Base-by-base conservation (phyloP, 1,140 invertebrate species). In the Drosophila bocqueti region DNA sequence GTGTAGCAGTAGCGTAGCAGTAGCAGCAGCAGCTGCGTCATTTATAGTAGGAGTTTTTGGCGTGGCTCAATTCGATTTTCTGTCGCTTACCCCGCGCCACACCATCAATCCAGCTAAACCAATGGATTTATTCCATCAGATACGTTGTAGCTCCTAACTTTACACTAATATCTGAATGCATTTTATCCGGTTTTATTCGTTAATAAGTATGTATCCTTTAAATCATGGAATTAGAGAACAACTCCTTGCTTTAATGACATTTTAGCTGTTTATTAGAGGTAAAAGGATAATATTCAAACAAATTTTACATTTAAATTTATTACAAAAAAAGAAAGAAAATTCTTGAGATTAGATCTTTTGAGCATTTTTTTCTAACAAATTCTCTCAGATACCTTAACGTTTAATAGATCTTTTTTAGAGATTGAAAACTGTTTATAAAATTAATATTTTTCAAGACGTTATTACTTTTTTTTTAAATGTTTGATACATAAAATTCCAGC, bases 11-110 rank as follows among this genome's bases (percentile, higher is more conserved):
- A n/a, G n/a, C n/a, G 58, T 31, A 36, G 50, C 42, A 60, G 47
- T 69, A 72, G 62, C 49, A 80, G 50, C 42, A 73, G 62, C 54
- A 77, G 87, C 85, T 89, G 85, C 85, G 85, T 89, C 85, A 89
- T 57, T 40, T 57, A 57, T 82, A 85, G 78, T 79, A 58, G 62
- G 66, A 81, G 78, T 81, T 80, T 65, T 83, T 71, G 50, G 60
- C 68, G 61, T 66, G 47, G 64, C 58, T 57, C 42, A 78, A 34
- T 86, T 86, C 82, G 82, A 85, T 81, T 82, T 85, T 87, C 62
- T 49, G 26, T 49, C 46, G 24, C 57, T 64, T 45, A 3, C 21
- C 58, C 45, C 55, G 18, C 42, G n/a, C 42, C 52, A 40, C 18
- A 21, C 4, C 8, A 38, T 36, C 18, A 11, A 15, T 21, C 11